Base-by-base conservation (phyloP, 2,797 vertebrate species). In the Clamator glandarius region DNA sequence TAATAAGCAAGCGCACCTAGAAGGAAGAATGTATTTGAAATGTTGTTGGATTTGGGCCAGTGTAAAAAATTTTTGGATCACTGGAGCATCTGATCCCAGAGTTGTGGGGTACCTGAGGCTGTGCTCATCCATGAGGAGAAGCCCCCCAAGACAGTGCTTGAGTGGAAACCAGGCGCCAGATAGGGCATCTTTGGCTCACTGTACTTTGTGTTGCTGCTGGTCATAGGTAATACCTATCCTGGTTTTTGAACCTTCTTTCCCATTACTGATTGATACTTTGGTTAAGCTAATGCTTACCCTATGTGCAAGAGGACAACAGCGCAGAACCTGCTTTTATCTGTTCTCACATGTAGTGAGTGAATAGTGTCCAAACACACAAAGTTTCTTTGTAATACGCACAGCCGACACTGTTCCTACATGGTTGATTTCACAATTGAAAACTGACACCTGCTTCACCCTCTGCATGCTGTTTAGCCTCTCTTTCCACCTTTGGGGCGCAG, bases 91-190 rank as follows among this genome's bases (percentile, higher is more conserved):
- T 48, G 39, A 15, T 11, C 4, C 6, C 28, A 15, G 44, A 21
- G 5, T 39, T 35, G 24, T 1, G 36, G 50, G 54, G 29, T 19
- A 6, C 35, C 20, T 2, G 3, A 16, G 31, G 10, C 28, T 31
- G 12, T 12, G 61, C 74, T 21, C 35, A 13, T 18, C 39, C 29
- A 2, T 4, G 11, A 28, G 33, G 44, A 62, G 46, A 54, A 42
- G 6, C 15, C 50, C 66, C 36, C 33, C 11, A 4, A 4, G 5
- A 14, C 1, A 0, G 15, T 2, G 1, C 35, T 0, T 3, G n/a
- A n/a, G 58, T 17, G n/a, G 83, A 52, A 54, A 6, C 31, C 3
- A 4, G 28, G 35, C 8, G 54, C 58, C 5, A 46, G 41, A 41
- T 19, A 4, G 20, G 0, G 15, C 14, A 1, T 8, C 28, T 7